Evolutionary conservation across 1,140 invertebrate species (phyloP), one percentile per base, ranked within the genome.

Genomic region (Ostrea denselamellosa): DNA sequence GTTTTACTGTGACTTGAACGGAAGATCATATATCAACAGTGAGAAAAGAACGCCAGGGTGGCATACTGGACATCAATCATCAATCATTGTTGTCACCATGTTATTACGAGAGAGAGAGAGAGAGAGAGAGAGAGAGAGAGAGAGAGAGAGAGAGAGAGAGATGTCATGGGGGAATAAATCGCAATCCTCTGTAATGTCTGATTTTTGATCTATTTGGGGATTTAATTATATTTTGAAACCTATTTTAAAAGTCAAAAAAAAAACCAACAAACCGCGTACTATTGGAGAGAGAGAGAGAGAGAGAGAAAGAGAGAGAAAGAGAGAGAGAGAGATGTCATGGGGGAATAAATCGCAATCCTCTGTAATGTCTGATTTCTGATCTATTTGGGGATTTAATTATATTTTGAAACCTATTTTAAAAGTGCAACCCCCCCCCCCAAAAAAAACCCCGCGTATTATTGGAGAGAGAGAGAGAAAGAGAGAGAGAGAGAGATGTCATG

Each of bases 121-220:
- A 14, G 58, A 62, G 58, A 62, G 58, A 62, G 58, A 62, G 58
- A 62, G 58, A 62, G 58, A 62, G 58, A 62, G 58, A 62, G 10
- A 14, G 58, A 62, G 58, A 62, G 58, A 12, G 58, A 12, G 58
- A 62, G 58, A 62, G 58, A 19, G 58, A 19, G 12, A 8, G 58
- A n/a, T 19, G 58, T 19, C 14, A 62, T 10, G 0, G 9, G n/a
- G 14, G n/a, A n/a, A 62, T 4, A 62, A 7, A 62, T 4, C 7
- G 58, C 14, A 12, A 62, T 44, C 34, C 34, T 1, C 34, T 44
- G 34, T 44, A 1, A 44, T 2, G 34, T 5, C 34, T 44, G 34
- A 44, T 2, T 44, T 44, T 44, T 44, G 34, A 44, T 2, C 5
- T 44, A 5, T 44, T 44, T 5, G 5, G 1, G 34, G 34, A 44